Base-by-base conservation (phyloP, 2,888 invertebrate genomes). In the Ormyrus nitidulus region DNA sequence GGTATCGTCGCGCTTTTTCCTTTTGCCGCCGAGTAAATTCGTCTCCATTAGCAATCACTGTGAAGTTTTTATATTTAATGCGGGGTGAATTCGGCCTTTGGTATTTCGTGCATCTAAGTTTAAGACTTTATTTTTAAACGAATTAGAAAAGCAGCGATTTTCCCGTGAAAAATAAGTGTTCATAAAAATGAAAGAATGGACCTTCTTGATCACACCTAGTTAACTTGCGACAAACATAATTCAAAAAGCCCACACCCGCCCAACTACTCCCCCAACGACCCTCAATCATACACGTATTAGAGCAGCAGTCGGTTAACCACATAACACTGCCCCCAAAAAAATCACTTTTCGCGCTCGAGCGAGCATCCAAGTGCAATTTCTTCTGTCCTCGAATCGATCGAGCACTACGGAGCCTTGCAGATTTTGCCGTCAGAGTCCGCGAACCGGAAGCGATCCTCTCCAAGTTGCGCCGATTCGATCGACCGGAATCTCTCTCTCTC, bases 401-500 rank as follows among this genome's bases (percentile, higher is more conserved):
- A n/a, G 6, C 2, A 9, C 13, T 11, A 9, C n/a, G 6, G 64
- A 48, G 48, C 34, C 34, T 34, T 4, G 34, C 34, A 34, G 34
- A 34, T 34, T 34, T 34, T 2, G 34, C 34, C 19, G 64, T 59
- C 59, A 10, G 59, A 56, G 49, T 34, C 65, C 59, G 53, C 79
- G 70, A 75, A 66, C 53, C 75, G 79, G 75, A 79, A 79, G 64
- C 66, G 62, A 73, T 79, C 34, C 71, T 51, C 51, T 62, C 61
- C 11, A 46, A 11, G 58, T 19, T 65, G 46, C 64, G n/a, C 6
- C 49, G 13, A 51, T 46, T 44, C 66, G 78, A 71, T 68, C 78
- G 61, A n/a, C 10, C 65, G 72, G 72, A 66, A 72, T 77, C 71
- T 77, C 77, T 59, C 66, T 19, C 84, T 84, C 84, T 83, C 83